Evolutionary conservation across 1,140 invertebrate species (phyloP).

Genomic region (Zaprionus inermis): DNA sequence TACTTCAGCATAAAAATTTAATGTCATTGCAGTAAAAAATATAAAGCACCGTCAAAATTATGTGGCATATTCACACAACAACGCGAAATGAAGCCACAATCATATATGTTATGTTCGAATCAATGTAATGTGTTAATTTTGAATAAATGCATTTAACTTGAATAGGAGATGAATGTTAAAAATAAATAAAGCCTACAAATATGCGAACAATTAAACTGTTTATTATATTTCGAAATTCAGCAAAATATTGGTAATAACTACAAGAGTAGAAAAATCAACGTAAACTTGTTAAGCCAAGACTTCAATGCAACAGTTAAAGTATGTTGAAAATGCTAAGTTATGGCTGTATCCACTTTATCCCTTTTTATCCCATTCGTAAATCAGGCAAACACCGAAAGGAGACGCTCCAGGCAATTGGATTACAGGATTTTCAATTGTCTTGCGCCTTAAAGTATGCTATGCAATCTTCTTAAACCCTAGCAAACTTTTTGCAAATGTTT

Average conservation of each 20-base stretch:
- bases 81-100: not conserved
- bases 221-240: not conserved
- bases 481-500: conserved; percentile 37
- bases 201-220: not conserved
- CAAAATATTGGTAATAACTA: not conserved
- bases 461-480: not conserved
- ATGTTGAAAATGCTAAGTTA: no score
- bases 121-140: conserved; percentile 1
- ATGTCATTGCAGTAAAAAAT: conserved; percentile 24
- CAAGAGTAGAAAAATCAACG: not conserved
- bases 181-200: not conserved
- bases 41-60: conserved; percentile 22
- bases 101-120: not conserved
- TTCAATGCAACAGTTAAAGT: not conserved
- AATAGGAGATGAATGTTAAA: not conserved
- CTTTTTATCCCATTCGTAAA: not conserved
- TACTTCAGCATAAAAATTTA: conserved; percentile 33
- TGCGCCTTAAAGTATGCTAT: conserved; percentile 38
- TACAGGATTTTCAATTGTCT: conserved; percentile 39
- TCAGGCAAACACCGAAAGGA: not conserved
- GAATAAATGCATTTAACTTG: conserved; percentile 18
- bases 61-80: conserved; percentile 12
- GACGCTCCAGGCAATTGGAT: conserved; percentile 24
- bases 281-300: not conserved
- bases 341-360: not conserved